A percentile compares a stretch with the other conserved stretches of the same genome.
phyloP scores from a whole-genome alignment of 2,888 invertebrate genomes.

The Galerucella nymphaeae region DNA sequence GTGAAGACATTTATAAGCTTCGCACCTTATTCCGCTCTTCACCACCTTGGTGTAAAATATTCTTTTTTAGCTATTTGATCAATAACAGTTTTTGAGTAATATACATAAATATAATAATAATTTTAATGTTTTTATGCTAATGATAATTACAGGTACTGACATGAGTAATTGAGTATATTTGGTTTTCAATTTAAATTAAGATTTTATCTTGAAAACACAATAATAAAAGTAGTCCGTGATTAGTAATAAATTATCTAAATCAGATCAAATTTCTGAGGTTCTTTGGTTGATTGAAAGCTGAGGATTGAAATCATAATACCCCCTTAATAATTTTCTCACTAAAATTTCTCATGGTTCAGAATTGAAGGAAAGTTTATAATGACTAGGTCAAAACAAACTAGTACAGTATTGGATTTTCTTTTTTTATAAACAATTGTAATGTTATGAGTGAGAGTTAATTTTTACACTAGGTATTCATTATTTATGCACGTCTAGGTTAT shows the following conservation, averaged over 20 bases:
- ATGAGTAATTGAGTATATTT: no score
- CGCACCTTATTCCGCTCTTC: no score
- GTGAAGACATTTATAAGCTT: no score
- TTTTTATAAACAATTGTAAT: not conserved
- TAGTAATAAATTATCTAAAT: not conserved
- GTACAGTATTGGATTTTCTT: not conserved
- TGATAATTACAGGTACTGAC: no score
- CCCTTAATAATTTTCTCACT: conserved; percentile 2
- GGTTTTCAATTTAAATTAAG: no score
- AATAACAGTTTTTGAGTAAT: no score
- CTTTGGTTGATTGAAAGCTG: not conserved
- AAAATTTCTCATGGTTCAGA: conserved; percentile 9
- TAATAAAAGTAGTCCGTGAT: not conserved
- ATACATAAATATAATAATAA: no score
- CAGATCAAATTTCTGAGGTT: not conserved
- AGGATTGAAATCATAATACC: not conserved
- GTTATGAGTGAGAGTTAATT: not conserved
- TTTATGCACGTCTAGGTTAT: not conserved
- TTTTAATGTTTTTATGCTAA: no score
- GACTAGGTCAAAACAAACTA: conserved; percentile 3
- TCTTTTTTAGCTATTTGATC: no score
- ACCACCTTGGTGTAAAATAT: no score
- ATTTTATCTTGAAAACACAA: not conserved
- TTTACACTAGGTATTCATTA: no score
- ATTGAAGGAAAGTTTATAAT: conserved; percentile 17